phyloP scores from a whole-genome alignment of 2,797 vertebrate genomes.

The Cuniculus paca region DNA sequence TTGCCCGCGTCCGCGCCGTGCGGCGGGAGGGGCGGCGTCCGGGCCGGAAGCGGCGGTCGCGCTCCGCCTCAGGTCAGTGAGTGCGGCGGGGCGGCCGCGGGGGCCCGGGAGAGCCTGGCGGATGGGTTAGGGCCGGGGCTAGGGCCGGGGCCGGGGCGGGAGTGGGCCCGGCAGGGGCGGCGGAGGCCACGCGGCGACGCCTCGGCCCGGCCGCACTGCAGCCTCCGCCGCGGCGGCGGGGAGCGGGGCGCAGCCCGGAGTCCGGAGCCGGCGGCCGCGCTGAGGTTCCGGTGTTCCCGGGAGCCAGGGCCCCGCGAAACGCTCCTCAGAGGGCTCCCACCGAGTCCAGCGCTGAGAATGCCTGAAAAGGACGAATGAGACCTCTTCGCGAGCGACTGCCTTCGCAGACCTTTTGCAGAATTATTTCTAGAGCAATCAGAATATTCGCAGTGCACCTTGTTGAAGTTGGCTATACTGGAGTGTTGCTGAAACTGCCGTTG shows the following conservation, averaged over 20 bases:
- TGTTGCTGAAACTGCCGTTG: background rate
- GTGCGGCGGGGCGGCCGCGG: background rate
- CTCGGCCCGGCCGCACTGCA: background rate
- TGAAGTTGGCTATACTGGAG: background rate
- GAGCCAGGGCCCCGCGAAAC: background rate
- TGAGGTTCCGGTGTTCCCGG: accelerated
- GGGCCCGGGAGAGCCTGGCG: background rate
- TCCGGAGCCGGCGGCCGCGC: background rate
- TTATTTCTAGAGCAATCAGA: background rate
- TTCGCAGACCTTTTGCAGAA: background rate
- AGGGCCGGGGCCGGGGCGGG: background rate
- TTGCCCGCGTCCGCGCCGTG: background rate
- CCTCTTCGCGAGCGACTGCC: background rate
- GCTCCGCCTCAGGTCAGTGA: conserved; percentile 69
- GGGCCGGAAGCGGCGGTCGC: conserved; percentile 67
- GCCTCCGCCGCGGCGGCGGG: background rate
- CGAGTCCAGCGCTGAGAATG: background rate
- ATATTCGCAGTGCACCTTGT: background rate
- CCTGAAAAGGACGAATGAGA: background rate
- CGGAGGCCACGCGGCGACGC: background rate
- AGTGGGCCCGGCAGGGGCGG: background rate
- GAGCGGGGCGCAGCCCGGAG: background rate
- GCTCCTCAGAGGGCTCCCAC: background rate
- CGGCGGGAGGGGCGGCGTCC: background rate
- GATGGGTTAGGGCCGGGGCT: background rate